phyloP scores from a whole-genome alignment of 2,113 vertebrate species.

The Hippocampus barbouri region DNA sequence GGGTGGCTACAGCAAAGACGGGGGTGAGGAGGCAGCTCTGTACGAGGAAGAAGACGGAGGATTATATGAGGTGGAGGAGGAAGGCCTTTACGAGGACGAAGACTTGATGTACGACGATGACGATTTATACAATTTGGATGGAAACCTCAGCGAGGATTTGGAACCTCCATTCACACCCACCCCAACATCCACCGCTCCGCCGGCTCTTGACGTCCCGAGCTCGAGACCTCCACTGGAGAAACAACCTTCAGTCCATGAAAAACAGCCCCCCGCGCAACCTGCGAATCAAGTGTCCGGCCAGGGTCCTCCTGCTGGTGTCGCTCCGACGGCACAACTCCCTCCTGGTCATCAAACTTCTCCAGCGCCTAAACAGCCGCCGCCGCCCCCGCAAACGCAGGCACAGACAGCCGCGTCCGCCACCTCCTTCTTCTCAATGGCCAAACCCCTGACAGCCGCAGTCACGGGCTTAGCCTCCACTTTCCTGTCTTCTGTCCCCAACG shows the following conservation, averaged over 20 bases:
- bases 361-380: conserved; percentile 41
- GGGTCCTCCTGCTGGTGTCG: conserved; percentile 31
- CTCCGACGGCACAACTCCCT: conserved; percentile 37
- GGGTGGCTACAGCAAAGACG: conserved; percentile 82
- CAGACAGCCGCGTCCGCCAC: conserved; percentile 58
- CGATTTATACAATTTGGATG: conserved; percentile 70
- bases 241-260: conserved; percentile 70
- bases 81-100: conserved; percentile 72
- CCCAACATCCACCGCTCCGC: conserved; percentile 56
- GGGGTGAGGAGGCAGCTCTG: conserved; percentile 78
- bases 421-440: conserved; percentile 76
- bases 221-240: conserved; percentile 74
- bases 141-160: conserved; percentile 68
- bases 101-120: conserved; percentile 73
- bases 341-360: conserved; percentile 48
- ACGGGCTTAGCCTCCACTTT: conserved; percentile 64
- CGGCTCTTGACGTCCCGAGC: conserved; percentile 36
- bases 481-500: conserved; percentile 59
- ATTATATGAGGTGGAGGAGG: conserved; percentile 65
- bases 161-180: conserved; percentile 72
- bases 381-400: conserved; percentile 33
- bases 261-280: conserved; percentile 52
- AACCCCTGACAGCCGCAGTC: conserved; percentile 71
- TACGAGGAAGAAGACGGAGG: conserved; percentile 76
- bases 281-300: conserved; percentile 52